Evolutionary conservation across 1,140 invertebrate genomes (phyloP).

Genomic region (Cylas formicarius): DNA sequence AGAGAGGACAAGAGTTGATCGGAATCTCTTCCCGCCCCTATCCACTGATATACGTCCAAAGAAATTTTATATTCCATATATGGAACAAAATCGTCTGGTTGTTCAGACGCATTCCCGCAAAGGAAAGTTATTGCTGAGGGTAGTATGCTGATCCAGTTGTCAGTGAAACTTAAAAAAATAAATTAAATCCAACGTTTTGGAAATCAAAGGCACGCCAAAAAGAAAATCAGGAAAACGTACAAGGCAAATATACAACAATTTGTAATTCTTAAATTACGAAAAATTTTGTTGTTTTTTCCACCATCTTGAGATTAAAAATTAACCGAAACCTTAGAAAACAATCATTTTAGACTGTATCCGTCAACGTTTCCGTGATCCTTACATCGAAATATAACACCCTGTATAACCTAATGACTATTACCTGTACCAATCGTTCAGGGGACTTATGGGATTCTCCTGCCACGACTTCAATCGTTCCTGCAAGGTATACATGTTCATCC

Average conservation of each 20-base stretch:
- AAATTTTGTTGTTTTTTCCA: too few relatives aligned
- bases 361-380: too few relatives aligned
- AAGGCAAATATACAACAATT: too few relatives aligned
- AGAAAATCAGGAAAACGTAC: not conserved
- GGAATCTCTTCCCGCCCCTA: conserved; percentile 86
- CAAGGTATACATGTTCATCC: conserved; percentile 65
- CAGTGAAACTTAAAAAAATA: conserved; percentile 40
- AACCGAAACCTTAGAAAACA: too few relatives aligned
- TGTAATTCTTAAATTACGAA: too few relatives aligned
- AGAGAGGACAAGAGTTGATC: conserved; percentile 69
- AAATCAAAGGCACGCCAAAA: not conserved
- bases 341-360: too few relatives aligned
- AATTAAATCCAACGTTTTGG: not conserved
- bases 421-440: conserved; percentile 70
- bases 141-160: conserved; percentile 73
- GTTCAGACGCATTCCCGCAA: conserved; percentile 73
- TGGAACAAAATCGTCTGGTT: conserved; percentile 85
- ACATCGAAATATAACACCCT: too few relatives aligned
- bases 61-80: conserved; percentile 82
- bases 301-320: too few relatives aligned
- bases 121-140: conserved; percentile 79
- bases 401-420: too few relatives aligned
- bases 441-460: conserved; percentile 72
- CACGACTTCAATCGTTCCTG: conserved; percentile 71
- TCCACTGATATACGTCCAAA: conserved; percentile 81